Conservation (phyloP, 2,797 vertebrate genomes). For the Anguilla obscura region DNA sequence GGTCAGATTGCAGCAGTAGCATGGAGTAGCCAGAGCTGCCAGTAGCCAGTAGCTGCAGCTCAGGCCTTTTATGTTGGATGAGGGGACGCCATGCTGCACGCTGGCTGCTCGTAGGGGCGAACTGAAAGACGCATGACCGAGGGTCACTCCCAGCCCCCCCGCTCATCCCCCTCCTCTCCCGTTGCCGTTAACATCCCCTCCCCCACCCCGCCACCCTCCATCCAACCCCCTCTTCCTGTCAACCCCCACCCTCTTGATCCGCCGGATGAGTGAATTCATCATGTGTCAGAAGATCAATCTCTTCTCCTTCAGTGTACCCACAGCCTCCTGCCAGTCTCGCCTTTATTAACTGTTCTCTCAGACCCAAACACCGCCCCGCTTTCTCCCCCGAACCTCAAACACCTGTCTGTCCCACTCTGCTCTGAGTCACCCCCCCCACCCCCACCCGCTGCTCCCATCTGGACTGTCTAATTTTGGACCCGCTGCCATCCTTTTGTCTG, state of each 20-base stretch:
- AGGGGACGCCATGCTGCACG: neutral
- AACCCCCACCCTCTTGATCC: conserved; percentile 23
- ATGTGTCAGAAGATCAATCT: conserved; percentile 44
- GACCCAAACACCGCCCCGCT: neutral
- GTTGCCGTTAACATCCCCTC: neutral
- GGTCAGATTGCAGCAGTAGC: neutral
- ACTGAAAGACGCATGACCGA: neutral
- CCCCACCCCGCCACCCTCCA: conserved; percentile 15
- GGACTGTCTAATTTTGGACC: neutral
- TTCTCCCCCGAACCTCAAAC: neutral
- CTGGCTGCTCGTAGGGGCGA: neutral
- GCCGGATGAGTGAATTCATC: conserved; percentile 42
- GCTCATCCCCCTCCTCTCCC: neutral
- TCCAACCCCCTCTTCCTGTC: neutral
- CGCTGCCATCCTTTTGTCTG: neutral
- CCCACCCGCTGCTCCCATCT: neutral
- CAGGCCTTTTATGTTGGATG: conserved; percentile 58
- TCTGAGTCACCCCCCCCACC: neutral
- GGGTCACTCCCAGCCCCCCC: neutral
- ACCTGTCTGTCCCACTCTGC: neutral
- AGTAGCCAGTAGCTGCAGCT: conserved; percentile 63
- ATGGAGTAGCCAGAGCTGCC: conserved; percentile 72
- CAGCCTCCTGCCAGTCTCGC: conserved; percentile 34
- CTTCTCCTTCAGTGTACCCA: conserved; percentile 30
- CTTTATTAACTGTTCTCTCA: conserved; percentile 40